A percentile compares a stretch with the other conserved stretches of the same genome.
These are phyloP conservation scores for Phycodurus eques DNA, from an alignment of 2,113 vertebrate species.

Conservation along the genomic window DNA sequence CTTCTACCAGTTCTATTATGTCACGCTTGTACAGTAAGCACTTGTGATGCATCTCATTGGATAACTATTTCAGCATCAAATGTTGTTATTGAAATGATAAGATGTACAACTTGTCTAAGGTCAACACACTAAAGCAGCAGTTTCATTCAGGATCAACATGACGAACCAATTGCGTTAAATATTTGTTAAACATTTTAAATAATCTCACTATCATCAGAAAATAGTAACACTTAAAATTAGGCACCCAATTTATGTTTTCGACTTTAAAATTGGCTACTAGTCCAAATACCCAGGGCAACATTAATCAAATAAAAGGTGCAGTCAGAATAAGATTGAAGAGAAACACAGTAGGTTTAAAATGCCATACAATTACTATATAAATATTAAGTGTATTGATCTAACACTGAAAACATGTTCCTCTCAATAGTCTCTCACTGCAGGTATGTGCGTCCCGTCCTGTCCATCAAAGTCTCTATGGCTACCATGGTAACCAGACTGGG, in stretches of 20 bases:
- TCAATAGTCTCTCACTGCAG: not conserved
- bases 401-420: constrained; percentile 20
- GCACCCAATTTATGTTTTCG: not conserved
- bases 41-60: not conserved
- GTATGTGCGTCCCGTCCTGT: not conserved
- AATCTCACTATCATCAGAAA: constrained; percentile 12
- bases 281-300: not conserved
- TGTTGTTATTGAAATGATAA: constrained; percentile 31
- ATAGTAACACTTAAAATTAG: constrained; percentile 4
- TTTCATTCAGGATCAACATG: constrained; percentile 15
- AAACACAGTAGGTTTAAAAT: constrained; percentile 32
- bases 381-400: not conserved
- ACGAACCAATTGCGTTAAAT: not conserved
- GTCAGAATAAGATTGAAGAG: constrained; percentile 1
- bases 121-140: constrained; percentile 10
- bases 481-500: constrained; percentile 18
- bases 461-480: constrained; percentile 5
- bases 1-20: not conserved
- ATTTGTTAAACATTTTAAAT: constrained; percentile 16
- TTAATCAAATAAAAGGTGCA: constrained; percentile 19
- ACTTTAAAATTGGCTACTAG: not conserved
- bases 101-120: not conserved
- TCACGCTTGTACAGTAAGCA: not conserved
- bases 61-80: not conserved
- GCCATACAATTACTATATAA: constrained; percentile 4